Base-by-base conservation (phyloP, 2,888 invertebrate genomes). In the Pristionchus mayeri region DNA sequence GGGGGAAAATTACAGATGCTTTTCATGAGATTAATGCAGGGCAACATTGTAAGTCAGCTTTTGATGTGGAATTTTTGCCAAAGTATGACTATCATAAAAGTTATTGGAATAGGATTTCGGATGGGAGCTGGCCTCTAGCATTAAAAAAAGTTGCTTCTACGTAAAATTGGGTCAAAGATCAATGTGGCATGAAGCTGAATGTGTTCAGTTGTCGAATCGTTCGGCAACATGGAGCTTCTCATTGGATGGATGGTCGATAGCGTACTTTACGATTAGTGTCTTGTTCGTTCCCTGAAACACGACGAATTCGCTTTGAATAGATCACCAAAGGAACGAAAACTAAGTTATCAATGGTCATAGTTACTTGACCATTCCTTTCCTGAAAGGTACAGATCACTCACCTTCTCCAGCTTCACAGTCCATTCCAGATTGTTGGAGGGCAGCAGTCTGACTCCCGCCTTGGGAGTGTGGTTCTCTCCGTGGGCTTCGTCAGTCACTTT, bases 361-460 rank as follows among this genome's bases (percentile, higher is more conserved):
- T n/a, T n/a, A n/a, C n/a, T n/a, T n/a, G n/a, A n/a, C n/a, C n/a
- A n/a, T n/a, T n/a, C n/a, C n/a, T n/a, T n/a, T n/a, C n/a, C n/a
- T n/a, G n/a, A n/a, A 13, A 54, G 16, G 9, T 54, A n/a, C 30
- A 63, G n/a, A 44, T 27, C 21, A 60, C 52, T 24, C 3, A 75
- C 75, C 84, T 84, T 84, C n/a, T 75, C 86, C 76, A 89, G 60
- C 78, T 85, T 84, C 37, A 89, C 87, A 63, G 89, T 89, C 88
- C 88, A 89, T 84, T 89, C 89, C 50, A 89, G 81, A 84, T 88
- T 88, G 85, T 89, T 86, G 71, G 86, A 85, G 0, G 75, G 76
- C 30, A 84, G 76, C 18, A 76, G 71, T 54, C 84, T 57, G 7
- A 75, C 54, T 71, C 84, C 84, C 0, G 75, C 52, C 24, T 40